phyloP scores from a whole-genome alignment of 1,140 invertebrate genomes.

The Apis laboriosa region DNA sequence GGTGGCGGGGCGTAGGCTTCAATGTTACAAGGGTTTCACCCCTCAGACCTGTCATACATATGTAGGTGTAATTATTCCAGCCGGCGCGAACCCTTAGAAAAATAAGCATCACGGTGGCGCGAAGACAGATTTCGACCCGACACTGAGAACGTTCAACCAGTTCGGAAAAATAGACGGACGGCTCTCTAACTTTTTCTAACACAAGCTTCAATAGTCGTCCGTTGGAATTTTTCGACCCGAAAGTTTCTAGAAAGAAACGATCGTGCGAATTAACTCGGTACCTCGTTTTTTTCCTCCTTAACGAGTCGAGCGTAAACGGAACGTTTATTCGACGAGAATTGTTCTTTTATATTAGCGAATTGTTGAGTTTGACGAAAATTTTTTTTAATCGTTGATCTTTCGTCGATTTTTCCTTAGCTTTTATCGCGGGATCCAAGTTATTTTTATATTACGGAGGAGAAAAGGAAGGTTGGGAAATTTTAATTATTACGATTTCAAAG shows the following conservation, averaged over 20 bases:
- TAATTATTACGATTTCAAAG: too few relatives aligned
- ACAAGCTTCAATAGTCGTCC: background rate
- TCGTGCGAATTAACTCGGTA: slow-evolving; percentile 10
- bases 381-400: too few relatives aligned
- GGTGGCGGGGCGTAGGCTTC: slow-evolving; percentile 56
- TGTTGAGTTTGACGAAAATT: too few relatives aligned
- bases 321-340: background rate
- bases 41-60: slow-evolving; percentile 43
- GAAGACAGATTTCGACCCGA: slow-evolving; percentile 23
- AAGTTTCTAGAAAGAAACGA: background rate
- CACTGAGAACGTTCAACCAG: background rate
- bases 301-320: background rate
- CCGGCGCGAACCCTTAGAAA: slow-evolving; percentile 58
- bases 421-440: too few relatives aligned
- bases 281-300: slow-evolving; percentile 17
- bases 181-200: background rate
- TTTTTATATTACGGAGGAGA: too few relatives aligned
- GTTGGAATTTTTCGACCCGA: background rate
- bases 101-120: slow-evolving; percentile 31
- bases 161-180: background rate
- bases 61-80: slow-evolving; percentile 56
- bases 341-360: too few relatives aligned
- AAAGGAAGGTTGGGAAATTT: too few relatives aligned
- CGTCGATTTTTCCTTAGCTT: too few relatives aligned
- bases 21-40: slow-evolving; percentile 62